Conservation (phyloP, 2,113 vertebrate genomes). For the Erpornis zantholeuca region DNA sequence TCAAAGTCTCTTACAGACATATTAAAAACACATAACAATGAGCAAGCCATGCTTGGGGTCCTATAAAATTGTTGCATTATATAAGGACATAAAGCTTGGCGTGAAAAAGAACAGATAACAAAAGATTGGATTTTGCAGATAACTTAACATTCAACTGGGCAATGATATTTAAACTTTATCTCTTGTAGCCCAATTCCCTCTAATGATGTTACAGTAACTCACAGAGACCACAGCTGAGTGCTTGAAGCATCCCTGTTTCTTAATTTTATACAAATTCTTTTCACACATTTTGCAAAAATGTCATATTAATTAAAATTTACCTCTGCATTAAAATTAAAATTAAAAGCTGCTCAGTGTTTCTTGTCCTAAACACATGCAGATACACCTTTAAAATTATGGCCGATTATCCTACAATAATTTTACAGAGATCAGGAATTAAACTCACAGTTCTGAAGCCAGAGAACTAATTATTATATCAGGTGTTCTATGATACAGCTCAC, state of each 20-base stretch:
- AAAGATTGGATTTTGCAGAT: not conserved
- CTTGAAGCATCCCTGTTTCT: not conserved
- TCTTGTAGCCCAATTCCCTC: not conserved
- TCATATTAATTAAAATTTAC: not conserved
- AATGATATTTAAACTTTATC: not conserved
- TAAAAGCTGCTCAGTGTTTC: not conserved
- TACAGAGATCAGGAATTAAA: not conserved
- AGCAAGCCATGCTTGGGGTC: not conserved
- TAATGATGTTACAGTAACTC: not conserved
- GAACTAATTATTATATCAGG: not conserved
- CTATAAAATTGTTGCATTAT: not conserved
- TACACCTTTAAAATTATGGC: not conserved
- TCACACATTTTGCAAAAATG: not conserved
- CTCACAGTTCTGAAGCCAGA: not conserved
- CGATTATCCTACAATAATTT: not conserved
- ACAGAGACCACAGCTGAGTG: not conserved
- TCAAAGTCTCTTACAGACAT: not conserved
- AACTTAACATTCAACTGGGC: not conserved
- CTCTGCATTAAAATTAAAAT: not conserved
- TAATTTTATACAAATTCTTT: not conserved
- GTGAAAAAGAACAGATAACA: not conserved
- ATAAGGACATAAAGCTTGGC: fast-evolving
- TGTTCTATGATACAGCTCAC: not conserved
- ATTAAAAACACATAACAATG: not conserved
- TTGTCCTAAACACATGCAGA: not conserved